Evolutionary conservation across 2,888 invertebrate species (phyloP).

Genomic region (Petrolisthes cinctipes): DNA sequence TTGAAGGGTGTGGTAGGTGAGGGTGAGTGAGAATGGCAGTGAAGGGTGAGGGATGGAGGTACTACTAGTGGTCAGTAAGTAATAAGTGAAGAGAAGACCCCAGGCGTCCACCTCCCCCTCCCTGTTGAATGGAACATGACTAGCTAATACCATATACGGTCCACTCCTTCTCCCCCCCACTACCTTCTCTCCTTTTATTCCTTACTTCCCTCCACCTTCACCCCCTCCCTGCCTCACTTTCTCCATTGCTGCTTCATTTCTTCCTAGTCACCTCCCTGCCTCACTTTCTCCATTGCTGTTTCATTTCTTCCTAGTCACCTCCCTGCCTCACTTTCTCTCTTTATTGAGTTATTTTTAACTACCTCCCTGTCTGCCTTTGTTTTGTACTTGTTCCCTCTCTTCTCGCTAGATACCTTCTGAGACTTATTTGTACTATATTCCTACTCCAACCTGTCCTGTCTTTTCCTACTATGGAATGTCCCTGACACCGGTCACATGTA

Average conservation of each 20-base stretch:
- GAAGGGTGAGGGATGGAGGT: background rate
- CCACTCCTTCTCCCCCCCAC: background rate
- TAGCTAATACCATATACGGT: background rate
- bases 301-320: background rate
- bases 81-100: background rate
- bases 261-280: background rate
- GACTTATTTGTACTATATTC: no score
- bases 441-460: no score
- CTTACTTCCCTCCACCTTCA: background rate
- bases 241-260: background rate
- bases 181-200: background rate
- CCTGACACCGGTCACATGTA: no score
- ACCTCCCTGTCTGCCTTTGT: no score
- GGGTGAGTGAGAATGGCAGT: background rate
- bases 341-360: background rate
- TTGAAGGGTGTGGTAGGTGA: no score
- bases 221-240: background rate
- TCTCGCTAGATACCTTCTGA: no score
- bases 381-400: no score
- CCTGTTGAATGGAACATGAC: background rate
- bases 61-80: background rate
- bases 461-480: no score
- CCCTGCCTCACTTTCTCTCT: background rate
- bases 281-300: background rate
- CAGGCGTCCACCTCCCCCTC: background rate